Base-by-base conservation (phyloP, 2,888 invertebrate species). In the Drosophila flavopinicola region DNA sequence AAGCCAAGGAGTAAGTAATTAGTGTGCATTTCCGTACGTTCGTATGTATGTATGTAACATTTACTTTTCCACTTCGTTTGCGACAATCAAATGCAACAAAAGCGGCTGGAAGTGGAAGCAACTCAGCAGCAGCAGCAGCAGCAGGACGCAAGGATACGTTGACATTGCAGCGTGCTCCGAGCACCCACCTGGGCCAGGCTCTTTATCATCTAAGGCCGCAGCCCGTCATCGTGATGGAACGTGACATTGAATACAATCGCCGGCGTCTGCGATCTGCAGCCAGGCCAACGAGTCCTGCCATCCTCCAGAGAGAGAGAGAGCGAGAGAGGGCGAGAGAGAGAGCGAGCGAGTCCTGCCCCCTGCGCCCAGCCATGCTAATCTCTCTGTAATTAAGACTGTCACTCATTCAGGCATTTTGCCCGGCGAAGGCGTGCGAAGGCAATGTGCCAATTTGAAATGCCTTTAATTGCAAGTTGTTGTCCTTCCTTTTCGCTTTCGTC, bases 31-130 rank as follows among this genome's bases (percentile, higher is more conserved):
- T 85, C 83, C 80, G 57, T 71, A 59, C 38, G 32, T 45, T 30
- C 33, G 25, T 10, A 38, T 32, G 39, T 7, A 29, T 42, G 58
- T 52, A 51, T 73, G 65, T 64, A 75, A 78, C 83, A 85, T 80
- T 80, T 80, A 72, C 79, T 82, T 80, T 85, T 80, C 83, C 80
- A 80, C 80, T 80, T 85, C 85, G 85, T 82, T 80, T 85, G 83
- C 79, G 78, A 80, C 85, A 83, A 85, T 85, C 78, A 80, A 80
- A 78, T 78, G 76, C 69, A 70, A 82, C 79, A 80, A 85, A 73
- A 63, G 78, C 63, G 63, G 35, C 60, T 63, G n/a, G n/a, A n/a
- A n/a, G n/a, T n/a, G n/a, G n/a, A 54, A 48, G 38, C 39, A 27
- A 32, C 58, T 30, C 1, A 27, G 27, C 3, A 10, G 35, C 5